Evolutionary conservation across 2,797 vertebrate genomes (phyloP).

Genomic region (Peromyscus nudipes): DNA sequence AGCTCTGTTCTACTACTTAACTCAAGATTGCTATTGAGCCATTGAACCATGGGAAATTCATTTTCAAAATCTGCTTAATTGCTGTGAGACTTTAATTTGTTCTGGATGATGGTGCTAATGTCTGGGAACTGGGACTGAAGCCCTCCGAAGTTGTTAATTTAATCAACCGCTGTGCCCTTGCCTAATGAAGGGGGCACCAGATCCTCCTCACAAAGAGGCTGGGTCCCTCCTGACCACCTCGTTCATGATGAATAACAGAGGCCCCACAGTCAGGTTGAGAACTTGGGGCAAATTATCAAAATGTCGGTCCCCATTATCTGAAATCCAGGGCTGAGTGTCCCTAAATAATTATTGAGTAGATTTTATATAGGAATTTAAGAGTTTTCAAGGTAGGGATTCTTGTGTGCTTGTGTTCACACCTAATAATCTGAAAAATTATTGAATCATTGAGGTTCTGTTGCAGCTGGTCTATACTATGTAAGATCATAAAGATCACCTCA

Average conservation of each 20-base stretch:
- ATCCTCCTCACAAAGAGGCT: constrained; percentile 74
- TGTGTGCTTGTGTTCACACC: constrained; percentile 65
- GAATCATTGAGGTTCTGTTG: constrained; percentile 47
- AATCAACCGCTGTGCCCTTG: constrained; percentile 80
- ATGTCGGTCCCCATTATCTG: constrained; percentile 65
- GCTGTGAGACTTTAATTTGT: constrained; percentile 86
- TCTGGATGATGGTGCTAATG: constrained; percentile 84
- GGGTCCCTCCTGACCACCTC: constrained; percentile 76
- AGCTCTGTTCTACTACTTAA: constrained; percentile 62
- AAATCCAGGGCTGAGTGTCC: constrained; percentile 52
- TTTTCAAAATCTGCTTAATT: constrained; percentile 86
- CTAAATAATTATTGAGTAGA: constrained; percentile 52
- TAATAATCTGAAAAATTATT: constrained; percentile 60
- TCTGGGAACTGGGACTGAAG: constrained; percentile 83
- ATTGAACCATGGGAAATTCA: constrained; percentile 85
- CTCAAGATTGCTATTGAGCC: constrained; percentile 75
- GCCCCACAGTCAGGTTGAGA: constrained; percentile 70
- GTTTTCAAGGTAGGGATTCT: constrained; percentile 25
- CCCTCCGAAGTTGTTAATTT: constrained; percentile 84
- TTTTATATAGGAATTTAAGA: constrained; percentile 48
- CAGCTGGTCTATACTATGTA: constrained; percentile 61
- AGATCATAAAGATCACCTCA: constrained; percentile 74
- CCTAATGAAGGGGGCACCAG: constrained; percentile 75
- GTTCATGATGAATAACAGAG: constrained; percentile 79
- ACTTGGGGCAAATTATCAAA: constrained; percentile 80